These are phyloP conservation scores for Chrysotoxum bicinctum DNA, from an alignment of 2,888 invertebrate species.

Conservation along the genomic window DNA sequence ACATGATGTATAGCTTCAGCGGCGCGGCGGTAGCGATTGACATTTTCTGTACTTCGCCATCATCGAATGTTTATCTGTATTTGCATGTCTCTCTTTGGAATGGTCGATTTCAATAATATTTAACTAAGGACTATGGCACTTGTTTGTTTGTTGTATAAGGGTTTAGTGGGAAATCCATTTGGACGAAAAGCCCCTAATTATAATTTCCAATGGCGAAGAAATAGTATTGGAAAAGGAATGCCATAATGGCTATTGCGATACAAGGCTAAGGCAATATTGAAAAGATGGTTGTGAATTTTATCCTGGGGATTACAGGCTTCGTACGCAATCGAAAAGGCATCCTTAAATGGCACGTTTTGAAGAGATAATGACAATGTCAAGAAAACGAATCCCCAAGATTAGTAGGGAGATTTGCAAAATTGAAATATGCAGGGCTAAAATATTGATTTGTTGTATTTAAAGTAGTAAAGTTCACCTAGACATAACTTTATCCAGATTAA, in stretches of 20 bases:
- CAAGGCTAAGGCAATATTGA: neutral
- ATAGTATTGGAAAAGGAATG: constrained; percentile 7
- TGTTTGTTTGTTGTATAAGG: constrained; percentile 40
- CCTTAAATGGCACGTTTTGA: constrained; percentile 22
- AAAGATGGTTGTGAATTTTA: constrained; percentile 10
- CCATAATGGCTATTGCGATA: neutral
- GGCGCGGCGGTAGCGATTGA: constrained; percentile 49
- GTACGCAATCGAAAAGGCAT: constrained; percentile 16
- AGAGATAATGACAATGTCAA: constrained; percentile 47
- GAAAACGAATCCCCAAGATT: constrained; percentile 50
- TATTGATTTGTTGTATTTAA: constrained; percentile 29
- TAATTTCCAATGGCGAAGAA: constrained; percentile 24
- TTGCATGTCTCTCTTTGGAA: constrained; percentile 43
- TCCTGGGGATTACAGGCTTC: constrained; percentile 21
- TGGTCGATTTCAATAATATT: constrained; percentile 23
- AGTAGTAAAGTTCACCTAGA: constrained; percentile 40
- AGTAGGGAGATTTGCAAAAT: constrained; percentile 36
- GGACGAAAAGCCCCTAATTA: constrained; percentile 42
- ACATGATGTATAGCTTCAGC: constrained; percentile 26
- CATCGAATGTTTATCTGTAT: constrained; percentile 31
- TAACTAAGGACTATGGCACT: constrained; percentile 8
- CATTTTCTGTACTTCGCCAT: constrained; percentile 11
- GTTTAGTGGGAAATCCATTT: constrained; percentile 28
- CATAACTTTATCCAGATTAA: neutral
- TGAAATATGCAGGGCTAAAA: constrained; percentile 28